Evolutionary conservation across 2,113 vertebrate species (phyloP), one percentile per base, ranked within the genome.

Genomic region (Eleginops maclovinus): DNA sequence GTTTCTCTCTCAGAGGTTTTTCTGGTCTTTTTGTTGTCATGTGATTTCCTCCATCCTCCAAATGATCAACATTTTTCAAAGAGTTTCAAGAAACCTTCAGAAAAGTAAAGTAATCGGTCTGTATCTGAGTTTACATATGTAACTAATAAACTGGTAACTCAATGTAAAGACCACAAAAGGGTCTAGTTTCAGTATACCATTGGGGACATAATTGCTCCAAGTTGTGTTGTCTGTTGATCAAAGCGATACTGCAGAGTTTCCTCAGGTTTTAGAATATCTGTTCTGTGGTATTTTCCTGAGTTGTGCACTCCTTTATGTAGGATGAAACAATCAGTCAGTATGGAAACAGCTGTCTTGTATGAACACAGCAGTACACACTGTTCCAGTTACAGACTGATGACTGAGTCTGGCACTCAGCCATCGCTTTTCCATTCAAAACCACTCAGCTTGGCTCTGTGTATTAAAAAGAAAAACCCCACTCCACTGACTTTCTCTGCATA

Each of bases 291-390:
- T 24, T 59, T 58, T 43, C 13, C 40, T 54, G 55, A 31, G 31
- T 26, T 4, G 47, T 15, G 22, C 49, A 12, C 26, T 9, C 3
- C 9, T 77, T 26, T 40, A 47, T 54, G 41, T 47, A 63, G 19
- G 13, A 63, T 56, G 43, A 8, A 66, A 9, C 3, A 36, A 36
- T 9, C 31, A 53, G n/a, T 47, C 46, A 31, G 54, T 70, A 41
- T 64, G 71, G 53, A 28, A 61, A 19, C 82, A 84, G 67, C 61
- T 80, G 76, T 28, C 43, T 22, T 17, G 70, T 67, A 17, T 77
- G 71, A 72, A 80, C 64, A 56, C 72, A 65, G 53, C 74, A 51
- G 72, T 51, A 79, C 78, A 82, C 26, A 22, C 36, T 66, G 69
- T 80, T 76, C 76, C 63, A 26, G 46, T 63, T 55, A 50, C 44